phyloP scores from a whole-genome alignment of 1,140 invertebrate species.

The Euglossa dilemma region DNA sequence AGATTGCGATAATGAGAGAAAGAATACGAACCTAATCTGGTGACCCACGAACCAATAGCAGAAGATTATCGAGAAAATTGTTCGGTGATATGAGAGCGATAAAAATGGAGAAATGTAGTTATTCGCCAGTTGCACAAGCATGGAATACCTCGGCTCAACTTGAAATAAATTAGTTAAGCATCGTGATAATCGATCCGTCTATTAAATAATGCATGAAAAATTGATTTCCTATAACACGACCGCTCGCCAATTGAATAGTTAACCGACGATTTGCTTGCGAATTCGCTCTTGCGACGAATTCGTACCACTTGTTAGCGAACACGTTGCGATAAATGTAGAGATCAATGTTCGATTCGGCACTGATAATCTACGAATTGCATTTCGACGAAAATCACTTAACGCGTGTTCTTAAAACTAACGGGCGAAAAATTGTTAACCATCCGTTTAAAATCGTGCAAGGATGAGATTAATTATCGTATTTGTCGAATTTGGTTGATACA shows the following conservation, averaged over 20 bases:
- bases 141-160: neutral
- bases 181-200: neutral
- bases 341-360: neutral
- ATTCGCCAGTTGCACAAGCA: neutral
- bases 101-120: too few species aligned
- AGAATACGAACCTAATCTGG: neutral
- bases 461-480: neutral
- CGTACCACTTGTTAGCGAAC: neutral
- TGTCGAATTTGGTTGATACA: neutral
- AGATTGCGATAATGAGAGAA: too few species aligned
- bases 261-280: neutral
- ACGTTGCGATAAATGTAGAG: neutral
- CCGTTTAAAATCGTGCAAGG: neutral
- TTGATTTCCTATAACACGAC: constrained; percentile 50
- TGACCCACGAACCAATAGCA: neutral
- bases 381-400: neutral
- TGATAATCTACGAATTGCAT: neutral
- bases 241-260: neutral
- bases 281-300: neutral
- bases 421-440: neutral
- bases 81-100: neutral
- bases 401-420: neutral
- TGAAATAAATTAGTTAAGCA: constrained; percentile 24
- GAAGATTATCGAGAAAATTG: neutral
- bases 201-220: constrained; percentile 47